These are phyloP conservation scores for Linyphia triangularis DNA, from an alignment of 2,888 invertebrate species.

Conservation along the genomic window DNA sequence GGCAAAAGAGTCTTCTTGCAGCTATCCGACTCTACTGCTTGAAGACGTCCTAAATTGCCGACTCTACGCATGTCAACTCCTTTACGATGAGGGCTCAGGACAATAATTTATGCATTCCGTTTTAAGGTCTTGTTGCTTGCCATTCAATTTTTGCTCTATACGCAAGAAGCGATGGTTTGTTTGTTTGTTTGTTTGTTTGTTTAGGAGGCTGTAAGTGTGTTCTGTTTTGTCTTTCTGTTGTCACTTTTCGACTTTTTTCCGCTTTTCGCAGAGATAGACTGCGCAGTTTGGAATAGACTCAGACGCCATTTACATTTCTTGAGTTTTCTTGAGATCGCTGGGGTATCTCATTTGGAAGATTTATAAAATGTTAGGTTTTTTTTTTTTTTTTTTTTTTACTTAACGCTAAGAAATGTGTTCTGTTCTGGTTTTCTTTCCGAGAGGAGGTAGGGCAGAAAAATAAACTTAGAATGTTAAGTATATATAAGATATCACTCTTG, in stretches of 20 bases:
- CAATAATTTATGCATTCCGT: conserved; percentile 34
- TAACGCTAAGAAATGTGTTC: no score
- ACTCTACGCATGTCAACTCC: not conserved
- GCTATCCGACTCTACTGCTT: not conserved
- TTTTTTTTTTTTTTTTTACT: no score
- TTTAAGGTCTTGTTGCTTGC: not conserved
- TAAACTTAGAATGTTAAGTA: no score
- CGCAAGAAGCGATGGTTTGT: not conserved
- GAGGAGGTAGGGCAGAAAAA: no score
- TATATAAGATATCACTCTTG: no score
- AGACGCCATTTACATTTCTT: no score
- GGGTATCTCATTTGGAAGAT: no score
- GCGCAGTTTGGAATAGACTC: not conserved
- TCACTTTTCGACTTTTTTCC: not conserved
- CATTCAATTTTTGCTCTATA: not conserved
- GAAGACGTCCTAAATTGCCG: not conserved
- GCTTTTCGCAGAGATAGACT: not conserved
- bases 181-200: no score
- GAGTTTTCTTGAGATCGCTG: no score
- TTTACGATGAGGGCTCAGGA: not conserved
- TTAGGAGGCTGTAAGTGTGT: no score
- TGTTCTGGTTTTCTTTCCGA: no score
- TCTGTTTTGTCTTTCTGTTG: not conserved
- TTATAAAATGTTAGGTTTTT: no score
- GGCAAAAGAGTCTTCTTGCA: not conserved